A percentile compares a stretch with the other conserved stretches of the same genome.
phyloP scores from a whole-genome alignment of 2,888 invertebrate species.

The Lutraria lutraria region DNA sequence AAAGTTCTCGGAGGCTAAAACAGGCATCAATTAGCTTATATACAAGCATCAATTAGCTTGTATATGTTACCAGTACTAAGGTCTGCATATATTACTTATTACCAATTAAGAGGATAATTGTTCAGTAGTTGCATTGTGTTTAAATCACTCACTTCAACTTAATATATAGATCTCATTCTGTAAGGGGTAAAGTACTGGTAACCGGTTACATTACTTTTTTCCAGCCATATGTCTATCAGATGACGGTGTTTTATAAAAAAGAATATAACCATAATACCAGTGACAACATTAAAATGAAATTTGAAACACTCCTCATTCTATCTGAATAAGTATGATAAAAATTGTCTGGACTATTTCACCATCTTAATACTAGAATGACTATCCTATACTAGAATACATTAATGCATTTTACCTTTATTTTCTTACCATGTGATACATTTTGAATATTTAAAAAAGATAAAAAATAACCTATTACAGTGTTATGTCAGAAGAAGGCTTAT shows the following conservation, averaged over 20 bases:
- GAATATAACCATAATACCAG: background rate
- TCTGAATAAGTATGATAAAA: background rate
- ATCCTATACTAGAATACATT: slow-evolving; percentile 5
- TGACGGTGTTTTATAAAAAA: background rate
- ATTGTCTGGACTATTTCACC: background rate
- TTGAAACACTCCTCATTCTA: background rate
- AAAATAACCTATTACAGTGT: background rate
- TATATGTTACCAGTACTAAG: background rate
- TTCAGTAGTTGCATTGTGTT: background rate
- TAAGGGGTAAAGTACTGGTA: no score
- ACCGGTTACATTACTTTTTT: no score
- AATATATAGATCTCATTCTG: no score
- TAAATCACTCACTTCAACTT: no score
- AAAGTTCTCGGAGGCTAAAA: background rate
- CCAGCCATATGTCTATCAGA: background rate
- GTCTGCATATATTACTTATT: background rate
- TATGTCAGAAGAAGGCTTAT: background rate
- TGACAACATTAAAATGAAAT: background rate
- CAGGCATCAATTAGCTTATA: no score
- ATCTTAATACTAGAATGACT: background rate
- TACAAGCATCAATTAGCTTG: background rate
- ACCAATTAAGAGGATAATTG: background rate
- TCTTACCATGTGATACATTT: no score
- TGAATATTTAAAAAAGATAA: background rate
- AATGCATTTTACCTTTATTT: background rate